Evolutionary conservation across 2,113 vertebrate genomes (phyloP).

Genomic region (Tachuris rubrigastra): DNA sequence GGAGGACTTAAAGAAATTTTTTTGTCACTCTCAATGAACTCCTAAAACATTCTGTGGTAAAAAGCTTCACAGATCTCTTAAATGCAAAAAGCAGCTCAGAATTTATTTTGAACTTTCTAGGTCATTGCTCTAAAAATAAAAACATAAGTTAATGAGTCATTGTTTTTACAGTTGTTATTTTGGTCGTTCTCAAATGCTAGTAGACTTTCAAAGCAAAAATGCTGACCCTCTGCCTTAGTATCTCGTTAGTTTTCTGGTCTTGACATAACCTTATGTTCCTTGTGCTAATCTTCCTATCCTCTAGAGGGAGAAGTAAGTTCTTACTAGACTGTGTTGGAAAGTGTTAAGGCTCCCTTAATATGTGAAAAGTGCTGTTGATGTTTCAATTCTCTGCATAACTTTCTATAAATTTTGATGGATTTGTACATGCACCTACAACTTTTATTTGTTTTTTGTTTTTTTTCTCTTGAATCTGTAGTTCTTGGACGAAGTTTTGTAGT

Average conservation of each 20-base stretch:
- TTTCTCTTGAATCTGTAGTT: neutral
- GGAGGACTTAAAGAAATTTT: neutral
- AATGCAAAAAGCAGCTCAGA: neutral
- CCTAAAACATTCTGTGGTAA: neutral
- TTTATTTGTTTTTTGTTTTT: neutral
- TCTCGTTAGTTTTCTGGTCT: neutral
- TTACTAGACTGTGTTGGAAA: neutral
- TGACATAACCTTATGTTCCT: neutral
- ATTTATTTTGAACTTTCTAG: neutral
- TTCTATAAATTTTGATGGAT: neutral
- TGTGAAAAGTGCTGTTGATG: neutral
- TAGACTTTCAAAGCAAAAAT: neutral
- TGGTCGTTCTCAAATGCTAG: neutral
- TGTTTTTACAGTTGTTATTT: neutral
- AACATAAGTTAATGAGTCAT: neutral
- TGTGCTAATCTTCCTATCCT: constrained; percentile 2
- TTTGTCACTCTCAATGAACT: neutral
- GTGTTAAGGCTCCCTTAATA: neutral
- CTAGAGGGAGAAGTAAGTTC: constrained; percentile 56
- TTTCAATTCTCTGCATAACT: neutral
- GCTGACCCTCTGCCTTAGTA: neutral
- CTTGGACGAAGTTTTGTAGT: neutral
- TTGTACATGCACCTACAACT: neutral
- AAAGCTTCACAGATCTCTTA: neutral
- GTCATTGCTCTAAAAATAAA: neutral